A percentile compares a stretch with the other conserved stretches of the same genome.
Evolutionary conservation across 2,888 invertebrate genomes (phyloP).

Genomic region (Acholoe squamosa): DNA sequence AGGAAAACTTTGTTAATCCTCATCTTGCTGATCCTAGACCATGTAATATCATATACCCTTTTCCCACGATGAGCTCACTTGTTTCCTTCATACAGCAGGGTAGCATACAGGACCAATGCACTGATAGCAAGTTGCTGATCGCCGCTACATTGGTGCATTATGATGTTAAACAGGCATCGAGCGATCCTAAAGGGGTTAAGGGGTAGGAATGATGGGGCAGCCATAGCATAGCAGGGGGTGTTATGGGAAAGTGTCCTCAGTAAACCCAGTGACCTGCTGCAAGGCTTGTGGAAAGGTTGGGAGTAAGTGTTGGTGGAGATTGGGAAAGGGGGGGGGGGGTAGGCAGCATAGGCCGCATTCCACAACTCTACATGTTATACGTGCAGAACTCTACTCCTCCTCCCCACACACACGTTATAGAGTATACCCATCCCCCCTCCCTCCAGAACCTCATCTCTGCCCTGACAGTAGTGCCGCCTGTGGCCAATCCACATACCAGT

Average conservation of each 20-base stretch:
- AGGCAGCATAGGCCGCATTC: conserved; percentile 29
- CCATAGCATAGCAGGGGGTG: not conserved
- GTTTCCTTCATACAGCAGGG: too few species aligned
- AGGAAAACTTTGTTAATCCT: too few species aligned
- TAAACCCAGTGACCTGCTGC: conserved; percentile 46
- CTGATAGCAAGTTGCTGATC: too few species aligned
- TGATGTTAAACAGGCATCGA: too few species aligned
- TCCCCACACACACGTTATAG: not conserved
- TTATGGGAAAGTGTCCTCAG: not conserved
- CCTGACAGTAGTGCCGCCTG: not conserved
- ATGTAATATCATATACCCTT: too few species aligned
- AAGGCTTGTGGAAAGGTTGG: not conserved
- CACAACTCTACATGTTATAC: conserved; percentile 11
- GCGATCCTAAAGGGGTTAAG: too few species aligned
- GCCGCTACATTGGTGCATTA: too few species aligned
- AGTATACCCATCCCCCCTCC: not conserved
- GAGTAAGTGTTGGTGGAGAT: not conserved
- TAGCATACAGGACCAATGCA: too few species aligned
- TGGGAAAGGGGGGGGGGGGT: not conserved
- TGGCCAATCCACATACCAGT: not conserved
- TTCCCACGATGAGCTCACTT: too few species aligned
- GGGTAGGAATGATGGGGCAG: not conserved
- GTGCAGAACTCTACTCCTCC: not conserved
- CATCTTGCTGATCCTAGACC: too few species aligned
- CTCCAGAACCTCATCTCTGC: too few species aligned